Conservation (phyloP, 1,140 invertebrate species). For the Choristoneura fumiferana region DNA sequence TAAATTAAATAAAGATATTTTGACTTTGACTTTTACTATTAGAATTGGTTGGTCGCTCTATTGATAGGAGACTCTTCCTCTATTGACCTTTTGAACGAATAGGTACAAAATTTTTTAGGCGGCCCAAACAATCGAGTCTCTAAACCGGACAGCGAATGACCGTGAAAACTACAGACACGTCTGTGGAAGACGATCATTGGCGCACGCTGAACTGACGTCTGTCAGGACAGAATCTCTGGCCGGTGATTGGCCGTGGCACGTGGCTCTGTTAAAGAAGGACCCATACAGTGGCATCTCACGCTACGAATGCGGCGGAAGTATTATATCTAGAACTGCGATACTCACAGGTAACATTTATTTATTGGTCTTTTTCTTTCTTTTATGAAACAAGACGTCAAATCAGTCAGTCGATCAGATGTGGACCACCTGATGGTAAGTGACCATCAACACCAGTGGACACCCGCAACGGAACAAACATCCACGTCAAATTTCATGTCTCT, state of each 20-base stretch:
- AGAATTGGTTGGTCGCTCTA: no score
- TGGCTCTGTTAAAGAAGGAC: slow-evolving; percentile 87
- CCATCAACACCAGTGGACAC: no score
- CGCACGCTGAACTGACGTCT: slow-evolving; percentile 58
- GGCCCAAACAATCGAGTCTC: slow-evolving; percentile 39
- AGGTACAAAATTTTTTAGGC: slow-evolving; percentile 27
- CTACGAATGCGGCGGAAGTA: slow-evolving; percentile 71
- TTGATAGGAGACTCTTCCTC: no score
- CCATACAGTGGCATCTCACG: slow-evolving; percentile 48
- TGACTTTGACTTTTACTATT: no score
- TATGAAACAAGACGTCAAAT: no score
- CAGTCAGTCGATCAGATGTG: no score
- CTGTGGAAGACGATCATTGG: slow-evolving; percentile 58
- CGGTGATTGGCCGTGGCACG: slow-evolving; percentile 95
- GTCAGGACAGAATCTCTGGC: slow-evolving; percentile 66
- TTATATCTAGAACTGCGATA: slow-evolving; percentile 63
- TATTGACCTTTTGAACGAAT: no score
- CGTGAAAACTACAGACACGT: slow-evolving; percentile 38
- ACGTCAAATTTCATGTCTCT: no score
- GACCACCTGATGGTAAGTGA: no score
- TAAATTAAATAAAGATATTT: no score
- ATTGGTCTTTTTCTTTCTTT: no score
- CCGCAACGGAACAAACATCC: no score
- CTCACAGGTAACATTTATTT: slow-evolving; percentile 53
- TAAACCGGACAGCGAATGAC: slow-evolving; percentile 37